phyloP scores from a whole-genome alignment of 1,140 invertebrate genomes.

The Kradibia gibbosae region DNA sequence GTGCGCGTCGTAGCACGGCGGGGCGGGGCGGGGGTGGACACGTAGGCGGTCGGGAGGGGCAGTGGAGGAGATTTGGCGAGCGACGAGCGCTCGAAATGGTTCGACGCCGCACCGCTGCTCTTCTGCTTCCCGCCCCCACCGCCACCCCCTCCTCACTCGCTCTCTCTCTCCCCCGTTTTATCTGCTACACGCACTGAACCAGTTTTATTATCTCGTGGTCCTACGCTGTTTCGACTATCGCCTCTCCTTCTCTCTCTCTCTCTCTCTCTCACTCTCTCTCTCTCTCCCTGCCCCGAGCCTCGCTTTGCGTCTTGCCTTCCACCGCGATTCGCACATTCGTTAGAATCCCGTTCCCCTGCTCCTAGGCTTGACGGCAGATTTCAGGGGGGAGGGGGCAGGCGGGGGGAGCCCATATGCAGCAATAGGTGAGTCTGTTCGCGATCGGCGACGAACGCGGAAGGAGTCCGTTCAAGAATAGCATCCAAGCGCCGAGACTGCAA shows the following conservation, averaged over 20 bases:
- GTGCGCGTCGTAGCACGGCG: no score
- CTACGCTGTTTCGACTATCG: slow-evolving; percentile 19
- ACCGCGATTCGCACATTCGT: not conserved
- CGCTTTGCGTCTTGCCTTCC: not conserved
- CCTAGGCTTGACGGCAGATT: no score
- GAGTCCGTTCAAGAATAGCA: not conserved
- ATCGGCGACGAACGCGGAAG: not conserved
- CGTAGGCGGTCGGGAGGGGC: no score
- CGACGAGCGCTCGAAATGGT: not conserved
- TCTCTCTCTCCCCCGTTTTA: not conserved
- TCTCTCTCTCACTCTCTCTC: no score
- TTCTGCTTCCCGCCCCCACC: not conserved
- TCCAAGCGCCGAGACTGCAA: not conserved
- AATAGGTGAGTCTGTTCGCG: no score
- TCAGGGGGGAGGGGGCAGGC: no score
- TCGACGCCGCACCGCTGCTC: not conserved
- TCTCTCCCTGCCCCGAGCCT: no score
- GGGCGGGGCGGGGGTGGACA: no score
- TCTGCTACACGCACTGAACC: slow-evolving; percentile 6
- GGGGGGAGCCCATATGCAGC: no score
- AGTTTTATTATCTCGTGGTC: slow-evolving; percentile 41
- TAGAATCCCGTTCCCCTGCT: not conserved
- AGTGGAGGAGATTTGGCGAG: not conserved
- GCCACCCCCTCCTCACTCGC: not conserved
- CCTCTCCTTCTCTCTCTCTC: slow-evolving; percentile 10